Evolutionary conservation across 2,113 vertebrate genomes (phyloP).

Genomic region (Loxodonta africana): DNA sequence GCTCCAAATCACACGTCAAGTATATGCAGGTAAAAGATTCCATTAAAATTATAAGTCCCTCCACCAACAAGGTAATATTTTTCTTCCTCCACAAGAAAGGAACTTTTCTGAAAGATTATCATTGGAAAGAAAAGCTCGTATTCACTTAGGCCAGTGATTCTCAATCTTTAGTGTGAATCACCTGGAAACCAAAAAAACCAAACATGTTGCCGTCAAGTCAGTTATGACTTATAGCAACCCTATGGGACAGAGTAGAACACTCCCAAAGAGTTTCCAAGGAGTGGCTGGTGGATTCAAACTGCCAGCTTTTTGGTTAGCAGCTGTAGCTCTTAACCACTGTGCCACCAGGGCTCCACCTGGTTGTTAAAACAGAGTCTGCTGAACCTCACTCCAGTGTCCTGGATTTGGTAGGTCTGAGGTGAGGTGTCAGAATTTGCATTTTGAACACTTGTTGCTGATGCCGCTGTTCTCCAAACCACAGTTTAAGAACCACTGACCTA

Average conservation of each 20-base stretch:
- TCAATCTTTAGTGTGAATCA: neutral
- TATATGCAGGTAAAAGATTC: neutral
- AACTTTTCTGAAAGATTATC: neutral
- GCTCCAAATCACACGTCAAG: conserved; percentile 43
- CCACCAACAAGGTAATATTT: neutral
- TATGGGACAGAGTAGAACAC: no score
- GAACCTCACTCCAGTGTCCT: neutral
- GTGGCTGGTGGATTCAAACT: no score
- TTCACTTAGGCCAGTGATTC: neutral
- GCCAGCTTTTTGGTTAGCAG: no score
- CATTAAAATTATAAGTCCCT: conserved; percentile 55
- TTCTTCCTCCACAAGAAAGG: neutral
- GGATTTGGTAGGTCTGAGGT: neutral
- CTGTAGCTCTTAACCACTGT: no score
- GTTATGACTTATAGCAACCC: no score
- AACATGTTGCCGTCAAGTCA: no score
- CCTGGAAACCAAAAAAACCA: neutral
- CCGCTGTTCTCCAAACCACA: neutral
- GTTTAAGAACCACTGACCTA: neutral
- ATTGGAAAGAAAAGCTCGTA: neutral
- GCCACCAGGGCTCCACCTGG: no score
- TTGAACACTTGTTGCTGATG: neutral
- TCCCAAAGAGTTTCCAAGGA: no score
- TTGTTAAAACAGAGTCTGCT: neutral
- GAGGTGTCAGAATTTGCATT: neutral